Conservation (phyloP, 1,140 invertebrate species). For the Scaptodrosophila lebanonensis region DNA sequence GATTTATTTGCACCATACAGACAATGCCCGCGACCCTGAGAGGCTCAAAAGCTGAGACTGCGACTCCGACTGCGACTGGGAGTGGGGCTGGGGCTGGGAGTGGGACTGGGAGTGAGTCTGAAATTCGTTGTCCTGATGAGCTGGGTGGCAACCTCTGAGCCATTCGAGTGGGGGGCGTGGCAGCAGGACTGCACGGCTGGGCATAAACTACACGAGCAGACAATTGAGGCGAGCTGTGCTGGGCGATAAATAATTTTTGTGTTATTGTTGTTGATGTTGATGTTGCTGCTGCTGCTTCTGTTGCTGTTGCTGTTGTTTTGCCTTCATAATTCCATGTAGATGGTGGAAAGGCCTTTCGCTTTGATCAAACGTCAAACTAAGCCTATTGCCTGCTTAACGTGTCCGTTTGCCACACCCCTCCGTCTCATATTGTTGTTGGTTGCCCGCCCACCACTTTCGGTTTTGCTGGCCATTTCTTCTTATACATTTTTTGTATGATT, state of each 20-base stretch:
- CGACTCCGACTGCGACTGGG: too few species aligned
- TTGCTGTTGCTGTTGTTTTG: neutral
- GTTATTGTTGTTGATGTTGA: constrained; percentile 23
- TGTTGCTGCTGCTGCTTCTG: constrained; percentile 14
- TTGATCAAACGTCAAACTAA: constrained; percentile 67
- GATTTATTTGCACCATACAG: constrained; percentile 61
- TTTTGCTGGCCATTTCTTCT: constrained; percentile 26
- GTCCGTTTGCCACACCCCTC: constrained; percentile 12
- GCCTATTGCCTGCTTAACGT: constrained; percentile 36
- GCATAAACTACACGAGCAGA: constrained; percentile 63
- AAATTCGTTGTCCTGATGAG: constrained; percentile 52
- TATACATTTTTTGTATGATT: constrained; percentile 57
- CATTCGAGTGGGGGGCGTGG: constrained; percentile 14
- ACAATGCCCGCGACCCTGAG: too few species aligned
- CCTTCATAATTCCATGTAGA: constrained; percentile 56
- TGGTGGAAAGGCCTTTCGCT: constrained; percentile 14
- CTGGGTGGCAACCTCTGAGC: constrained; percentile 39
- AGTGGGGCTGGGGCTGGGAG: too few species aligned
- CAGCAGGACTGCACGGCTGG: constrained; percentile 13
- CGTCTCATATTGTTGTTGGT: neutral
- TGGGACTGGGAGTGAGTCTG: constrained; percentile 15
- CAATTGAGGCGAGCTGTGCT: constrained; percentile 46
- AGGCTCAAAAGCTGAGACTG: constrained; percentile 49
- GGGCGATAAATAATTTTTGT: constrained; percentile 63
- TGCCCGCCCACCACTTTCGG: constrained; percentile 30